These are phyloP conservation scores for Polyergus mexicanus DNA, from an alignment of 1,140 invertebrate species.

Conservation along the genomic window DNA sequence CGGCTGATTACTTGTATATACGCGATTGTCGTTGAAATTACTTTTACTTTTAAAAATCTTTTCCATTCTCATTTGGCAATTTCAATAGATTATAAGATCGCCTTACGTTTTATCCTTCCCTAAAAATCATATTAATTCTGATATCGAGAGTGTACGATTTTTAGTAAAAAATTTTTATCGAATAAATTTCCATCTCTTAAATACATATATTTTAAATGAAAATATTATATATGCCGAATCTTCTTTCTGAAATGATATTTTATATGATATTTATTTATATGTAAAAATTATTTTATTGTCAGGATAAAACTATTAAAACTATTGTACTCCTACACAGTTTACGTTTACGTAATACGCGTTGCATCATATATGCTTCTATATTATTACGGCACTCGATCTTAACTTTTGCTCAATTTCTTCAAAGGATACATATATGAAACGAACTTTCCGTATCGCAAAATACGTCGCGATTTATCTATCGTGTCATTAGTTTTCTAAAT, in stretches of 20 bases:
- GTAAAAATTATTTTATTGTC: constrained; percentile 6
- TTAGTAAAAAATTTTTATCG: background rate
- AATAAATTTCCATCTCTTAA: background rate
- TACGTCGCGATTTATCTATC: background rate
- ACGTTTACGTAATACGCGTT: constrained; percentile 45
- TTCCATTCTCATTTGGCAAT: constrained; percentile 22
- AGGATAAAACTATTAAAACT: too few relatives aligned
- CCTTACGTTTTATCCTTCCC: background rate
- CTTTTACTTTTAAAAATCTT: constrained; percentile 33
- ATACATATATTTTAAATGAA: background rate
- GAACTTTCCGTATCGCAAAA: background rate
- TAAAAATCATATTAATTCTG: background rate
- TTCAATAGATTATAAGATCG: background rate
- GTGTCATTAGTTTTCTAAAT: constrained; percentile 1
- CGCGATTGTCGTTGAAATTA: constrained; percentile 21
- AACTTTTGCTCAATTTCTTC: constrained; percentile 33
- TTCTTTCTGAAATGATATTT: background rate
- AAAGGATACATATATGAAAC: background rate
- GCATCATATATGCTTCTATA: constrained; percentile 38
- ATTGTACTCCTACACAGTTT: constrained; percentile 8
- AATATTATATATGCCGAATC: background rate
- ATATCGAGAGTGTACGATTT: background rate
- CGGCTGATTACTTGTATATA: constrained; percentile 6
- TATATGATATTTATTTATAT: background rate
- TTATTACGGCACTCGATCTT: constrained; percentile 34